Evolutionary conservation across 2,888 invertebrate genomes (phyloP), one percentile per base, ranked within the genome.

Genomic region (Leptarthrus brevirostris): DNA sequence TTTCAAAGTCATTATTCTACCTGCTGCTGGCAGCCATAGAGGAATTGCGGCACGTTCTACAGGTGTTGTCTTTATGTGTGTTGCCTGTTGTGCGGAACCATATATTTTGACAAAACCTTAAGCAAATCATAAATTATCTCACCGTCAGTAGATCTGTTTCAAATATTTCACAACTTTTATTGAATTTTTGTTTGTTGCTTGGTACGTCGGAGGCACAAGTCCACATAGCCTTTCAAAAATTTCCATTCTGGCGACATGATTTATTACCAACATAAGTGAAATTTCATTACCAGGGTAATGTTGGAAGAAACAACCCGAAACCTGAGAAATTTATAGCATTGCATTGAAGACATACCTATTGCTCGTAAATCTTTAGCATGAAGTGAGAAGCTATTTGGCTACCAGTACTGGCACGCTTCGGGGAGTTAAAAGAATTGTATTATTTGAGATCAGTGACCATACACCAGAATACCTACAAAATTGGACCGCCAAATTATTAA

Each of bases 191-290:
- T 22, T 16, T 18, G 61, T 36, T 16, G 3, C 36, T 36, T 61
- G 20, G 34, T 36, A 36, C 40, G 16, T 47, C 2, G 6, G 22
- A 12, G 16, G 16, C 16, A 47, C 24, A 14, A n/a, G 22, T 40
- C 44, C 26, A 22, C 16, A 47, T 64, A 44, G 44, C 18, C 44
- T 64, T 44, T 24, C 58, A 18, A 36, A 58, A 34, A 34, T 64
- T 64, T 47, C 22, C 64, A 47, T 66, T 66, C 47, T 47, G 47
- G 22, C 16, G 44, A 18, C 47, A 26, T 66, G 64, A 66, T 66
- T 66, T 66, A 66, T 66, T 1, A 16, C 26, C 1, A 61, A 40
- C 64, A 24, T 47, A 66, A 66, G 64, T 66, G 64, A 66, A 66
- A 66, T 66, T 66, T 66, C 64, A 66, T 66, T 66, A 47, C 24